Percentiles rank a stretch among this genome's conserved stretches.
Evolutionary conservation across 2,113 vertebrate genomes (phyloP).

Genomic region (Pterocles burchelli): DNA sequence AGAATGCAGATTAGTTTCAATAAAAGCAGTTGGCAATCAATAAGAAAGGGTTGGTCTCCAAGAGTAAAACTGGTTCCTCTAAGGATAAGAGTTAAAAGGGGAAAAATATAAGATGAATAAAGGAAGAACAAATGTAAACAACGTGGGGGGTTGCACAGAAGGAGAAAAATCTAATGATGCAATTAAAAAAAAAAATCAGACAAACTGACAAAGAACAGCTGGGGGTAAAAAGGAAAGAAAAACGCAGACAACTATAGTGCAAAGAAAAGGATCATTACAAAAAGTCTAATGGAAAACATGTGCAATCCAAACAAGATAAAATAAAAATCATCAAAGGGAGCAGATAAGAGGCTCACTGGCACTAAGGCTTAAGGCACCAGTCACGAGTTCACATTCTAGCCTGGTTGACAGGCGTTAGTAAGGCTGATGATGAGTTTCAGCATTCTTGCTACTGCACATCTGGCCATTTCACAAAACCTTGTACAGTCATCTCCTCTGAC

Average conservation of each 20-base stretch:
- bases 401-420: accelerated
- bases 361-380: background rate
- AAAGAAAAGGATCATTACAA: background rate
- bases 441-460: background rate
- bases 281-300: background rate
- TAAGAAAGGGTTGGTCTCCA: conserved; percentile 30
- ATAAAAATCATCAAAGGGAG: background rate
- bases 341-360: background rate
- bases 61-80: conserved; percentile 35
- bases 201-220: background rate
- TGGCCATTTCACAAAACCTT: background rate
- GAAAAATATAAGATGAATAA: conserved; percentile 22
- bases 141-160: background rate
- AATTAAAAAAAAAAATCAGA: background rate
- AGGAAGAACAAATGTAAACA: conserved; percentile 39
- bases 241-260: background rate
- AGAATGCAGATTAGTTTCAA: conserved; percentile 69
- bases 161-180: background rate
- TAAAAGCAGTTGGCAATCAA: conserved; percentile 67
- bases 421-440: background rate
- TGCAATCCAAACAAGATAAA: background rate
- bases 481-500: background rate
- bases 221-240: background rate
- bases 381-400: background rate
- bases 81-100: conserved; percentile 56